Evolutionary conservation across 2,113 vertebrate genomes (phyloP).

Genomic region (Microtus oregoni): DNA sequence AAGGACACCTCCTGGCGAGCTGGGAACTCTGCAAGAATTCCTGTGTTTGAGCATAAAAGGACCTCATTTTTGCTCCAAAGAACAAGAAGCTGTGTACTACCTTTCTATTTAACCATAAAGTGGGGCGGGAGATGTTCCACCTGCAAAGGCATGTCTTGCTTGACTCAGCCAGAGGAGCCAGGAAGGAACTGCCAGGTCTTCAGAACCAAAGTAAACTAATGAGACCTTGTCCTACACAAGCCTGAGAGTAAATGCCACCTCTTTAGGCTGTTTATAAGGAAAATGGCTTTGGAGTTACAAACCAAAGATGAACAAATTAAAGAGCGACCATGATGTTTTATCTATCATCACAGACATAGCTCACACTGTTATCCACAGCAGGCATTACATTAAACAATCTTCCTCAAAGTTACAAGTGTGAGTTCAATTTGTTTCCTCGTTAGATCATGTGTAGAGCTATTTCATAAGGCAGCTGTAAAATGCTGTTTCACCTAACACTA

Average conservation of each 20-base stretch:
- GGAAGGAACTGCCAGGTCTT: not conserved
- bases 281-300: not conserved
- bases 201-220: not conserved
- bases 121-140: not conserved
- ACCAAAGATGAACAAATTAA: not conserved
- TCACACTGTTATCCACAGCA: not conserved
- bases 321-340: not conserved
- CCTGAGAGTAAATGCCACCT: not conserved
- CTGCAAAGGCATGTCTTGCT: not conserved
- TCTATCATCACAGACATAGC: not conserved
- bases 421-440: not conserved
- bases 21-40: not conserved
- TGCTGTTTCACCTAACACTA: not conserved
- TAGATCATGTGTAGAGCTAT: not conserved
- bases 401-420: not conserved
- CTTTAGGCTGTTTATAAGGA: not conserved
- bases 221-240: not conserved
- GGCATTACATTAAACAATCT: not conserved
- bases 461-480: not conserved
- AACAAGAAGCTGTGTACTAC: not conserved
- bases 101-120: not conserved
- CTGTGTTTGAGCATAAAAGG: not conserved
- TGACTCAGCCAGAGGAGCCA: not conserved
- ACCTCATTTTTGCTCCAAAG: not conserved
- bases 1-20: not conserved